Evolutionary conservation across 2,113 vertebrate genomes (phyloP).

Genomic region (Bungarus multicinctus): DNA sequence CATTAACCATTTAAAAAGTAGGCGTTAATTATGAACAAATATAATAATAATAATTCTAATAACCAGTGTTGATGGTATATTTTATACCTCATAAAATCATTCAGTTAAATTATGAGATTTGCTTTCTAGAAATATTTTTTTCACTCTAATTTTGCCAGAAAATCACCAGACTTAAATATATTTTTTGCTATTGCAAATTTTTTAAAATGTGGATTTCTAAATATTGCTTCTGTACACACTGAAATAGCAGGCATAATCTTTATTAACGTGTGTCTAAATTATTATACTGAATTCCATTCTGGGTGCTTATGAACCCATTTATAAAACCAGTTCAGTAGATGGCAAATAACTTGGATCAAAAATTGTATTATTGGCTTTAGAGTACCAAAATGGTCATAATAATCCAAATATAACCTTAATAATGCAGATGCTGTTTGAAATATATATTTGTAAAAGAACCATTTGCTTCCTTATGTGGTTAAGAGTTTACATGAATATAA

Average conservation of each 20-base stretch:
- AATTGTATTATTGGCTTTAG: background rate
- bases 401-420: background rate
- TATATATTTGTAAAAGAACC: background rate
- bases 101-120: background rate
- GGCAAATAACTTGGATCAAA: background rate
- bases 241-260: background rate
- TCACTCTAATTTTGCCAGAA: background rate
- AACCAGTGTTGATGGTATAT: background rate
- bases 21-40: slow-evolving; percentile 49
- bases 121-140: background rate
- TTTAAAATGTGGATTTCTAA: background rate
- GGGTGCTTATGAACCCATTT: background rate
- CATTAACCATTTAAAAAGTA: slow-evolving; percentile 50
- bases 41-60: background rate
- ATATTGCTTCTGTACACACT: background rate
- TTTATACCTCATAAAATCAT: background rate
- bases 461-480: background rate
- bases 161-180: background rate
- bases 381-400: background rate
- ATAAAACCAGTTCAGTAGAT: background rate
- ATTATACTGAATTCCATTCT: background rate
- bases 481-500: background rate
- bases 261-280: background rate
- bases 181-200: background rate
- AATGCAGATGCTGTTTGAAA: accelerated